Base-by-base conservation (phyloP, 2,113 vertebrate species). In the Gobiocypris rarus region DNA sequence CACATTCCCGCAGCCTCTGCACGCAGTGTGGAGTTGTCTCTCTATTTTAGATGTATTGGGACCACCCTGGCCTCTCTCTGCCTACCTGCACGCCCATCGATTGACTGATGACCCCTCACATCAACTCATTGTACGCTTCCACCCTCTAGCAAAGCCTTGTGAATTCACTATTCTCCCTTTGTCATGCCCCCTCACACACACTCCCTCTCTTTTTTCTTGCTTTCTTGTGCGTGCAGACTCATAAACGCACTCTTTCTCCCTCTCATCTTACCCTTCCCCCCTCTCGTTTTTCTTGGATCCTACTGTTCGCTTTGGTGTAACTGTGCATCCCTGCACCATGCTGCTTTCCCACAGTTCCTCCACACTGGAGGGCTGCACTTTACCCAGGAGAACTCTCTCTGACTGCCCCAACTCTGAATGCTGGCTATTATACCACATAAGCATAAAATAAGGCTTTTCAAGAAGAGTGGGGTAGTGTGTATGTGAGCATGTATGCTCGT, bases 101-200 rank as follows among this genome's bases (percentile, higher is more conserved):
- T 61, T 73, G 79, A 87, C 86, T 77, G 78, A 87, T 84, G 83
- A 84, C 78, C 86, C 70, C 81, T 78, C 38, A 34, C 79, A 74
- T 75, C 83, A 77, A 75, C 79, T 71, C 80, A 59, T 75, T 75
- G 77, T 31, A 81, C 8, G 19, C 48, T 54, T 43, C 61, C 79
- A 52, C 50, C 48, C 50, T 59, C 41, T 61, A 52, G 70, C 28
- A 67, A 73, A 54, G 13, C n/a, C 31, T 19, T 81, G 76, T 59
- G 75, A 74, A 85, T 84, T 78, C 50, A 85, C 65, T 52, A 26
- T 38, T 45, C 83, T 79, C 38, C 38, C 58, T 50, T 45, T 84
- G n/a, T 80, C 83, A 28, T 41, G 28, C 58, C 24, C 59, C 7
- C 80, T 58, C 78, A 41, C 65, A 50, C 78, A 24, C 65, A 43